Percentiles rank a stretch among this genome's conserved stretches.
phyloP scores from a whole-genome alignment of 2,113 vertebrate species.

The Dromaius novaehollandiae region DNA sequence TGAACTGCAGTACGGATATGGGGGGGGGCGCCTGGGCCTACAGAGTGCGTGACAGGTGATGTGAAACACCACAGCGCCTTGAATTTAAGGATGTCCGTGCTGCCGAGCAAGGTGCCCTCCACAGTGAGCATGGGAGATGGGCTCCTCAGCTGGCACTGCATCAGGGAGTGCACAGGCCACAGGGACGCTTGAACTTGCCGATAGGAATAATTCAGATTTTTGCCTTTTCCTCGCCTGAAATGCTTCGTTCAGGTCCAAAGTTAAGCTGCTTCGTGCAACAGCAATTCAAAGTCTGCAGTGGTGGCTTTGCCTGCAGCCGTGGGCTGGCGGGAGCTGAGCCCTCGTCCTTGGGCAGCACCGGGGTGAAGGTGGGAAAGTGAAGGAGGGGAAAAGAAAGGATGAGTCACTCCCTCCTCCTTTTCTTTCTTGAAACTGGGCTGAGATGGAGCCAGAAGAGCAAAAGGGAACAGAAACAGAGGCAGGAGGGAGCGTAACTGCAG shows the following conservation, averaged over 20 bases:
- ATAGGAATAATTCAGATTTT: neutral
- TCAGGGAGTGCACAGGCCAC: neutral
- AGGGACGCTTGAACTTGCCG: neutral
- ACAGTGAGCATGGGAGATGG: neutral
- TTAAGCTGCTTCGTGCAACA: fast-evolving
- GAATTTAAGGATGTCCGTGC: neutral
- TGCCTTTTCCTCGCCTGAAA: neutral
- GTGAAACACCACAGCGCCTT: no score
- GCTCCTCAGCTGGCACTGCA: neutral
- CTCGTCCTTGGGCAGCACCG: neutral
- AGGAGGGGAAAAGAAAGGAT: neutral
- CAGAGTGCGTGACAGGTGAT: neutral
- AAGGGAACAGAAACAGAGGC: neutral
- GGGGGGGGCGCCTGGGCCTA: fast-evolving
- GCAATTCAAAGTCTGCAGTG: fast-evolving
- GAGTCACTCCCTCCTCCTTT: neutral
- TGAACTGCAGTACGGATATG: neutral
- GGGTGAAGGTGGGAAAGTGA: neutral
- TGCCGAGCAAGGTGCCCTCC: neutral
- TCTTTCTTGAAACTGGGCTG: neutral
- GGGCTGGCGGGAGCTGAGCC: neutral
- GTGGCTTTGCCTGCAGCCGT: fast-evolving
- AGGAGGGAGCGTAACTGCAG: neutral
- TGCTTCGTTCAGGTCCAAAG: neutral
- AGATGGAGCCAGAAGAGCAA: neutral